These are phyloP conservation scores for Pipistrellus nathusii DNA, from an alignment of 2,797 vertebrate species.

Conservation along the genomic window DNA sequence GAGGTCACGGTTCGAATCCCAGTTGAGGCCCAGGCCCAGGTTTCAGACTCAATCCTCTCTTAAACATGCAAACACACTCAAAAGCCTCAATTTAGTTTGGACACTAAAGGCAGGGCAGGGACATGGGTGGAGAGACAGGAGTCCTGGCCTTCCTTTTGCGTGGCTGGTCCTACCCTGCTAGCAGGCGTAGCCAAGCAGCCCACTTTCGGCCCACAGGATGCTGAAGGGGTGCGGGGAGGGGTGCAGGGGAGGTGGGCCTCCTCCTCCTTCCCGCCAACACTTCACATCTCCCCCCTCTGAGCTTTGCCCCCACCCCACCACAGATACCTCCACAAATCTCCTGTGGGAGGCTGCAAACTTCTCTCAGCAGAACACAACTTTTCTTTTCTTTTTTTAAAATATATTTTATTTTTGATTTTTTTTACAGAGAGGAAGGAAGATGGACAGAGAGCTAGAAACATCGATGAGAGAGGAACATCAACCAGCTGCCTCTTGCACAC, in stretches of 20 bases:
- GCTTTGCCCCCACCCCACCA: background rate
- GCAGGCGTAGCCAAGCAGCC: background rate
- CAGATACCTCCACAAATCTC: slow-evolving; percentile 56
- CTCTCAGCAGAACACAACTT: background rate
- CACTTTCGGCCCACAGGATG: slow-evolving; percentile 42
- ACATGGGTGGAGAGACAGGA: background rate
- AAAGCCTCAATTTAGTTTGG: background rate
- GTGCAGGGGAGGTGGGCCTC: background rate
- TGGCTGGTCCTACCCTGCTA: background rate
- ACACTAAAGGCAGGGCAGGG: background rate
- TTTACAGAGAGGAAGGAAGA: too few relatives aligned
- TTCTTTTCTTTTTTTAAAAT: too few relatives aligned
- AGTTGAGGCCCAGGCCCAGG: too few relatives aligned
- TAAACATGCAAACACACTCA: background rate
- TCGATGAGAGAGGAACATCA: too few relatives aligned
- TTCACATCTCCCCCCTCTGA: background rate
- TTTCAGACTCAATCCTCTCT: background rate
- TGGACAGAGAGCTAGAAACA: too few relatives aligned
- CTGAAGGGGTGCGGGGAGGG: background rate
- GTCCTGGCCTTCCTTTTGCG: background rate
- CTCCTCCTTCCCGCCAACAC: background rate
- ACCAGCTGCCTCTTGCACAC: too few relatives aligned
- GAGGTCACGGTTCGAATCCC: too few relatives aligned
- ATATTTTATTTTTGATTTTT: too few relatives aligned
- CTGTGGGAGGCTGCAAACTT: background rate